Evolutionary conservation across 2,113 vertebrate species (phyloP).

Genomic region (Phylloscopus trochilus): DNA sequence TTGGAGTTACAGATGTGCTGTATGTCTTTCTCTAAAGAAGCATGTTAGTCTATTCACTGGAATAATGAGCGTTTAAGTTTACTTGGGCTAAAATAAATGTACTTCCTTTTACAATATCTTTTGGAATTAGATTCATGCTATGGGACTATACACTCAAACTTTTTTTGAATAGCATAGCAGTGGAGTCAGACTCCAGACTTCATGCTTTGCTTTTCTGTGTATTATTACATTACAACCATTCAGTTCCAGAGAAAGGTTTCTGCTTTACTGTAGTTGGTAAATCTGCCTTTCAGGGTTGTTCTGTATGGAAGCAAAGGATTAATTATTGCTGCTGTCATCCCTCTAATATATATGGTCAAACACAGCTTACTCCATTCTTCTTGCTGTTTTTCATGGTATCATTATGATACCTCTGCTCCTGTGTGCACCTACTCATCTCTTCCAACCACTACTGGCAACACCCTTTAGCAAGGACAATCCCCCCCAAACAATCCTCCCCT

Average conservation of each 20-base stretch:
- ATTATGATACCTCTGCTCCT: not conserved
- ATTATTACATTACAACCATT: not conserved
- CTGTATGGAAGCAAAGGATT: not conserved
- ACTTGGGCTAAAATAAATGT: not conserved
- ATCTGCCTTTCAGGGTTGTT: not conserved
- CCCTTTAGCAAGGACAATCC: rapidly evolving
- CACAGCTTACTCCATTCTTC: not conserved
- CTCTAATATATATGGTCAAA: not conserved
- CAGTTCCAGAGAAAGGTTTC: not conserved
- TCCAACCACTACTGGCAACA: not conserved
- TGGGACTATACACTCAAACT: not conserved
- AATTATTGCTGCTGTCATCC: not conserved
- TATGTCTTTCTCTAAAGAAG: not conserved
- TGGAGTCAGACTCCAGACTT: not conserved
- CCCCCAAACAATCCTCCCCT: too few relatives aligned
- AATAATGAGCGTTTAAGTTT: not conserved
- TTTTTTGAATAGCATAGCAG: not conserved
- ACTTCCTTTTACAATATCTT: not conserved
- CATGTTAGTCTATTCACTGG: not conserved
- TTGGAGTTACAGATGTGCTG: not conserved
- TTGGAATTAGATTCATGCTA: not conserved
- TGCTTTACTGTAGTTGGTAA: not conserved
- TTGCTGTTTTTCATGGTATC: not conserved
- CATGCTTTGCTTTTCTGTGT: not conserved
- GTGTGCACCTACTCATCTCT: not conserved